Conservation (phyloP, 2,113 vertebrate species). For the Marcusenius ussheri region DNA sequence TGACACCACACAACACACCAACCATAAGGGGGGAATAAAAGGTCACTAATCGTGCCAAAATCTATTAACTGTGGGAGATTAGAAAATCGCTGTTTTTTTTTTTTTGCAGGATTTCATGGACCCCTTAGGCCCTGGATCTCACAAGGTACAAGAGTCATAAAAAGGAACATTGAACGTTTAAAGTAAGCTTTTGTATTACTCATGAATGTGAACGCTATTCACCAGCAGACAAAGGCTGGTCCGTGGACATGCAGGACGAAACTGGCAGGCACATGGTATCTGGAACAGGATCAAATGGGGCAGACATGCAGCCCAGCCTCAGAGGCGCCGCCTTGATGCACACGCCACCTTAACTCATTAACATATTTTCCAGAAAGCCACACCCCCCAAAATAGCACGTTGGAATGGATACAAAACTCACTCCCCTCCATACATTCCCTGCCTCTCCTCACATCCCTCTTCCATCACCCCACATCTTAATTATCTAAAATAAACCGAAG, state of each 20-base stretch:
- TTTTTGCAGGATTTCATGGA: not conserved
- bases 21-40: not conserved
- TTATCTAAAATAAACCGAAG: not conserved
- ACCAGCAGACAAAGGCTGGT: not conserved
- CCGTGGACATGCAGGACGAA: not conserved
- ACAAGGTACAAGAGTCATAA: not conserved
- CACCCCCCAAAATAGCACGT: not conserved
- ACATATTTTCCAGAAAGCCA: slow-evolving; percentile 1
- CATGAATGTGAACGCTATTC: not conserved
- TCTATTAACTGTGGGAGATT: not conserved
- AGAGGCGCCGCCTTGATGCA: not conserved
- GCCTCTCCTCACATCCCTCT: not conserved
- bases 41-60: not conserved
- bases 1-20: not conserved
- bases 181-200: not conserved
- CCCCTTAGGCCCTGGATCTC: not conserved
- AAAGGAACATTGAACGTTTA: not conserved
- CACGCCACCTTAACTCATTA: not conserved
- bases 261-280: not conserved
- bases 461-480: not conserved
- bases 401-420: not conserved
- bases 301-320: not conserved
- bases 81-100: not conserved
- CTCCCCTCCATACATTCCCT: not conserved
- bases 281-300: not conserved